Conservation (phyloP, 1,140 invertebrate species). For the Bombus waltoni region DNA sequence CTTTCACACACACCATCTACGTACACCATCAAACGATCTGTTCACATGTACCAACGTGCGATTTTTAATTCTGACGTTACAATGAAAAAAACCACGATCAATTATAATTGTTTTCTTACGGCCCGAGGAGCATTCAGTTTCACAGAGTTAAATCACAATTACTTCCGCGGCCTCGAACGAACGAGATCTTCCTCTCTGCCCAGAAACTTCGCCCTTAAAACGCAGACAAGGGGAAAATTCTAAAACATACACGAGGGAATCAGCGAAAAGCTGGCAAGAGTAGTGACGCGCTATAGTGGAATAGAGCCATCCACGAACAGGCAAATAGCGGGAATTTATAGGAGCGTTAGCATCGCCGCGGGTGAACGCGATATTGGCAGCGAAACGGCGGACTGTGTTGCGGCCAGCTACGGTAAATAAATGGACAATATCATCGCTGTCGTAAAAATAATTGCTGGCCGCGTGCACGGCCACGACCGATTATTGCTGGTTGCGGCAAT, state of each 20-base stretch:
- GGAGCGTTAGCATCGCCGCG: conserved; percentile 57
- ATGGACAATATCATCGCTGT: conserved; percentile 68
- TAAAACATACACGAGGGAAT: neutral
- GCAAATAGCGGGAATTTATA: conserved; percentile 64
- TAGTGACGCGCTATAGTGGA: neutral
- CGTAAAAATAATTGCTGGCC: conserved; percentile 68
- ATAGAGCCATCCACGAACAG: conserved; percentile 58
- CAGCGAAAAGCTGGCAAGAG: conserved; percentile 20
- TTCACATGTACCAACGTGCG: too few relatives aligned
- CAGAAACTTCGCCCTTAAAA: neutral
- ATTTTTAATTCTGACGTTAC: too few relatives aligned
- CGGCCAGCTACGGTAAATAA: conserved; percentile 64
- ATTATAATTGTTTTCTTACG: too few relatives aligned
- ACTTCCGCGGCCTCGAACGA: neutral
- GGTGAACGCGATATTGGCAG: conserved; percentile 64
- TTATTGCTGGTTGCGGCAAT: conserved; percentile 66
- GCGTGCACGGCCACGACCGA: conserved; percentile 54
- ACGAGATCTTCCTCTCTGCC: neutral
- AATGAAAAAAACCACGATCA: too few relatives aligned
- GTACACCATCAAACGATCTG: too few relatives aligned
- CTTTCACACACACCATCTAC: too few relatives aligned
- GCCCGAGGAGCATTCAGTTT: too few relatives aligned
- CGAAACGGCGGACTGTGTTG: conserved; percentile 28
- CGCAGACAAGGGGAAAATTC: neutral
- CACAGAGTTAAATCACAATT: neutral